Evolutionary conservation across 2,113 vertebrate species (phyloP).

Genomic region (Craseonycteris thonglongyai): DNA sequence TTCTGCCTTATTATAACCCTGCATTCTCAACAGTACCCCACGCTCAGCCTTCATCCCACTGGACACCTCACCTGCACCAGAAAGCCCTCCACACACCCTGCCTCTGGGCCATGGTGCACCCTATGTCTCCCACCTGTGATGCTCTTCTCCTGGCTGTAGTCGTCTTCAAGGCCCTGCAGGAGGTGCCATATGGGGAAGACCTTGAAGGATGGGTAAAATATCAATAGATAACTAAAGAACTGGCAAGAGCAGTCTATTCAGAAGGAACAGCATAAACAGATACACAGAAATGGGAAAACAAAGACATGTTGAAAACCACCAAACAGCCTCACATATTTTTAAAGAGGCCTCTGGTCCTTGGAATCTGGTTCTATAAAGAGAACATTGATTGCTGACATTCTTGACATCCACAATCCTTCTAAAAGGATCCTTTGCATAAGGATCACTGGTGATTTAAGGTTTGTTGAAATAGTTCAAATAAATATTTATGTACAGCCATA

Average conservation of each 20-base stretch:
- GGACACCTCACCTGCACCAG: not conserved
- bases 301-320: conserved; percentile 52
- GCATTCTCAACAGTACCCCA: not conserved
- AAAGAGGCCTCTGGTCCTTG: conserved; percentile 7
- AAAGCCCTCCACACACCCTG: accelerated
- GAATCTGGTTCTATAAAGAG: conserved; percentile 46
- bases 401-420: conserved; percentile 51
- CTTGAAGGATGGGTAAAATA: not conserved
- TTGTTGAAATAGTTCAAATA: conserved; percentile 65
- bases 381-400: conserved; percentile 50
- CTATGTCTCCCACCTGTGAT: not conserved
- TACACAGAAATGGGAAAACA: conserved; percentile 8
- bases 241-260: not conserved
- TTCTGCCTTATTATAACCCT: not conserved
- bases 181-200: not conserved
- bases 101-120: not conserved
- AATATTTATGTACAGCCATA: conserved; percentile 67
- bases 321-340: conserved; percentile 39
- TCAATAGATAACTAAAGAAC: not conserved
- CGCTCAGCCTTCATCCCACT: not conserved
- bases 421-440: conserved; percentile 45
- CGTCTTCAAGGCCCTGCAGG: not conserved
- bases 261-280: conserved; percentile 1
- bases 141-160: not conserved
- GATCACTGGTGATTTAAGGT: conserved; percentile 58